Base-by-base conservation (phyloP, 2,888 invertebrate species). In the Selenia dentaria region DNA sequence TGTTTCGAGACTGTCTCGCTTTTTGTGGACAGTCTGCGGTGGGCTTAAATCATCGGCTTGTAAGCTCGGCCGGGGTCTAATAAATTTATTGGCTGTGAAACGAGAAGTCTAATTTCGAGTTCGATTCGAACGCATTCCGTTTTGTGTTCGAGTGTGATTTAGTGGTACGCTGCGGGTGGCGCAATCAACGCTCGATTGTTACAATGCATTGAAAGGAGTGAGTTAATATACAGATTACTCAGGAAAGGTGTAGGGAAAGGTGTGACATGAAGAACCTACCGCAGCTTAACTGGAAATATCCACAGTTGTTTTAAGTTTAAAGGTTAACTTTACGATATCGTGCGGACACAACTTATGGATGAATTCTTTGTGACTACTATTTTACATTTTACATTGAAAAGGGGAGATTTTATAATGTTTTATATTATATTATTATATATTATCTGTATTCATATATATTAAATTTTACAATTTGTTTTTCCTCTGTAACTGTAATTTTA, bases 21-120 rank as follows among this genome's bases (percentile, higher is more conserved):
- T 55, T 51, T 53, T 52, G 48, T 52, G 47, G 41, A 51, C 47
- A 45, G 53, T 51, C 50, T 57, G 55, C 45, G 54, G 53, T 47
- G 33, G 38, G 26, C 31, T 59, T 62, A 64, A 65, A 60, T 64
- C 59, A 55, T 63, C 62, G 57, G 34, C 54, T 63, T 53, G 62
- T 62, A 41, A 40, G 36, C 73, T 40, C 73, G 55, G 76, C 69
- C 55, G 72, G 75, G 72, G 72, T 74, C 72, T 70, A 74, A 71
- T 67, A 70, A 71, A 78, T 78, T 80, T 76, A 83, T 79, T 70
- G 66, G 64, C 68, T 78, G 76, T 74, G 75, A 78, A 81, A 74
- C 67, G 75, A 83, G 74, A 73, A 67, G 73, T 77, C 79, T 79
- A 79, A 83, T 83, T 74, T 70, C 51, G 70, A 61, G 58, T 74